phyloP scores from a whole-genome alignment of 2,888 invertebrate genomes.

The Drosophila mayaguana region DNA sequence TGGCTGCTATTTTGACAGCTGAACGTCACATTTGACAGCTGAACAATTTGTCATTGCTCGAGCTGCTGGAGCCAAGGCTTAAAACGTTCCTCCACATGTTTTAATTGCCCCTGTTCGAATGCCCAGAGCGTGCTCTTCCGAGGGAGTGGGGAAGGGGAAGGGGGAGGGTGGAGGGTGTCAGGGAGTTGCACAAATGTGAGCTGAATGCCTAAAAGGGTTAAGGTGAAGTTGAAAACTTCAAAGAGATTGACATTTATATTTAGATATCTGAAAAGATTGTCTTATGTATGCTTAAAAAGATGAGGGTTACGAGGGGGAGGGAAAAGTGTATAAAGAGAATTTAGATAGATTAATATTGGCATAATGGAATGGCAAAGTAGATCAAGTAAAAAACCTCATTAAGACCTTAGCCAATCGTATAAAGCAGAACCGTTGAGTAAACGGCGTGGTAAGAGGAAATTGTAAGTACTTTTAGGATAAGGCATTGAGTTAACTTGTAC shows the following conservation, averaged over 20 bases:
- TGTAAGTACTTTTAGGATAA: neutral
- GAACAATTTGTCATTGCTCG: slow-evolving; percentile 78
- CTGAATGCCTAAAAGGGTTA: slow-evolving; percentile 8
- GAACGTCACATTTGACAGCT: slow-evolving; percentile 80
- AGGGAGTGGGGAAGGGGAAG: too few species aligned
- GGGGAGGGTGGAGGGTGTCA: neutral
- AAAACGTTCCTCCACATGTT: slow-evolving; percentile 43
- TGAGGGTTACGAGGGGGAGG: neutral
- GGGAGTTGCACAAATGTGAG: neutral
- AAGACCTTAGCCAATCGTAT: neutral
- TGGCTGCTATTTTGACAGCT: slow-evolving; percentile 82
- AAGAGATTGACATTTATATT: slow-evolving; percentile 8
- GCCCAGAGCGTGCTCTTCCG: neutral
- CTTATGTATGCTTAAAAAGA: neutral
- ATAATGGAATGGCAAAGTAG: neutral
- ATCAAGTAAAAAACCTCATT: neutral
- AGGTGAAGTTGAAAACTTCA: slow-evolving; percentile 7
- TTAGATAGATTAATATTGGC: neutral
- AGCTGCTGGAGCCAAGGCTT: slow-evolving; percentile 31
- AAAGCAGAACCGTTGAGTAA: neutral
- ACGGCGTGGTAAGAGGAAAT: neutral
- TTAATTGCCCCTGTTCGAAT: slow-evolving; percentile 55
- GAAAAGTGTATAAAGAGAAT: neutral
- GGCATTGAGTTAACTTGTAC: neutral
- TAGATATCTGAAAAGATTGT: slow-evolving; percentile 1